A percentile compares a stretch with the other conserved stretches of the same genome.
Conservation (phyloP, 2,888 invertebrate species). For the Tyria jacobaeae region DNA sequence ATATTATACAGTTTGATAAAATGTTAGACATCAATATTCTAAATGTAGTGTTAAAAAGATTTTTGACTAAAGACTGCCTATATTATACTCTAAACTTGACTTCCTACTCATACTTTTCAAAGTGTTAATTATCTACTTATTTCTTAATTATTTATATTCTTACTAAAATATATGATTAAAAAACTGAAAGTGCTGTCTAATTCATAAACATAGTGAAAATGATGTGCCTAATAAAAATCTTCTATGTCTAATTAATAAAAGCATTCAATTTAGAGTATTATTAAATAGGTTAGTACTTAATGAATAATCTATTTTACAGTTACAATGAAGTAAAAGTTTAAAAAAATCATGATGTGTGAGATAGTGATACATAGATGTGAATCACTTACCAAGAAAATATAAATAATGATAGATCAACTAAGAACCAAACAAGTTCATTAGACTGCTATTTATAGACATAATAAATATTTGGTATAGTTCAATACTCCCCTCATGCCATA, state of each 20-base stretch:
- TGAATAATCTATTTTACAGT: no score
- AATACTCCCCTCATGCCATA: conserved; percentile 18
- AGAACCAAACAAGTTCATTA: conserved; percentile 24
- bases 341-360: no score
- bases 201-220: conserved; percentile 11
- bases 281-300: not conserved
- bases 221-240: conserved; percentile 8
- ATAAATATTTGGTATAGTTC: conserved; percentile 17
- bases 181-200: conserved; percentile 14
- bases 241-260: conserved; percentile 13
- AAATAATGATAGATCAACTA: not conserved
- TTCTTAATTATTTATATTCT: conserved; percentile 11
- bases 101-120: not conserved
- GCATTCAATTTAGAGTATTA: not conserved
- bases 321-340: no score
- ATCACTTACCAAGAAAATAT: not conserved
- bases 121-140: not conserved
- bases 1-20: not conserved
- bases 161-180: conserved; percentile 13
- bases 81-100: not conserved
- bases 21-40: not conserved
- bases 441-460: conserved; percentile 27
- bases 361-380: not conserved
- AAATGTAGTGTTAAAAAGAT: not conserved
- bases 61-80: not conserved